phyloP scores from a whole-genome alignment of 2,113 vertebrate species.

The Tetrao urogallus region DNA sequence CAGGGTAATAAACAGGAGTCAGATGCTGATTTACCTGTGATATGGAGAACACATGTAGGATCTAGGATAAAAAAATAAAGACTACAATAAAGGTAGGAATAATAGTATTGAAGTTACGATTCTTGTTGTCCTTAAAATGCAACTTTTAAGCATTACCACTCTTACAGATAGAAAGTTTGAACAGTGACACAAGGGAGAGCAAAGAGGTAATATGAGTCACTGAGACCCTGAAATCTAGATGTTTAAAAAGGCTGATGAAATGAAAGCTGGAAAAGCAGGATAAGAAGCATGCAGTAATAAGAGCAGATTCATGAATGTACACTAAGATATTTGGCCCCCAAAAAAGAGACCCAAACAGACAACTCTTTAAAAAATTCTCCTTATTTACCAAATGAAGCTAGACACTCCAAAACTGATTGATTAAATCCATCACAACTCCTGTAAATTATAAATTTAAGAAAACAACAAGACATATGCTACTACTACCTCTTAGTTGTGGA shows the following conservation, averaged over 20 bases:
- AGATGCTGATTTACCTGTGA: not conserved
- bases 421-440: not conserved
- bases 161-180: not conserved
- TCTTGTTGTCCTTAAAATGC: not conserved
- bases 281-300: not conserved
- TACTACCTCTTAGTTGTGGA: slow-evolving; percentile 44
- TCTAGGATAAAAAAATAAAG: not conserved
- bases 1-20: not conserved
- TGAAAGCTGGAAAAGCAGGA: not conserved
- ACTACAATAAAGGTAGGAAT: not conserved
- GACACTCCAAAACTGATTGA: slow-evolving; percentile 1
- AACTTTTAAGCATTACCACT: not conserved
- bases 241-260: not conserved
- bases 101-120: not conserved
- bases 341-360: not conserved
- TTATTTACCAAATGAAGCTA: slow-evolving; percentile 30
- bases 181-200: not conserved
- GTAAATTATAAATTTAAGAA: not conserved
- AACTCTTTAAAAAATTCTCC: not conserved
- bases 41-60: not conserved
- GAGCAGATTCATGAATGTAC: not conserved
- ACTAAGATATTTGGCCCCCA: not conserved
- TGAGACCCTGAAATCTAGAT: not conserved
- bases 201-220: not conserved
- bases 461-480: slow-evolving; percentile 38